phyloP scores from a whole-genome alignment of 2,797 vertebrate species.

The Mallotus villosus region DNA sequence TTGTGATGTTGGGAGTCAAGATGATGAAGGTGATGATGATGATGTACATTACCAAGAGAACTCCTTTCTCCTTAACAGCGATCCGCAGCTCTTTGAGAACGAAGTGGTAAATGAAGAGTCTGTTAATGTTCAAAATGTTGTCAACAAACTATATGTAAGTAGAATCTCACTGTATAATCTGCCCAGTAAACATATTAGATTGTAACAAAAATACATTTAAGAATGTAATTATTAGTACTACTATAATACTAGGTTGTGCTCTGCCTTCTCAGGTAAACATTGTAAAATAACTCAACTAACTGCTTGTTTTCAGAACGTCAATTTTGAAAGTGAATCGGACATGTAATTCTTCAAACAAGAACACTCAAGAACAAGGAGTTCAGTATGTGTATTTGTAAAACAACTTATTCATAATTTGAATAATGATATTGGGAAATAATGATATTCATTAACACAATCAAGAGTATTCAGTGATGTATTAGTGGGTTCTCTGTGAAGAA shows the following conservation, averaged over 20 bases:
- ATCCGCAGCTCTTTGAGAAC: neutral
- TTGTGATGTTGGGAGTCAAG: neutral
- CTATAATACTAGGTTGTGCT: neutral
- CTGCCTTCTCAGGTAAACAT: constrained; percentile 3
- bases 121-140: constrained; percentile 34
- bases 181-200: neutral
- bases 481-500: constrained; percentile 1
- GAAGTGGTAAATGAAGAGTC: constrained; percentile 19
- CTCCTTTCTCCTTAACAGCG: constrained; percentile 15
- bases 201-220: neutral
- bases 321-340: constrained; percentile 23
- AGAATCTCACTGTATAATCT: neutral
- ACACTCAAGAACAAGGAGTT: neutral
- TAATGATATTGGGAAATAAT: neutral
- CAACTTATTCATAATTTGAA: neutral
- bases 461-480: neutral
- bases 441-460: neutral
- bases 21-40: neutral
- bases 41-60: neutral
- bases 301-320: constrained; percentile 37
- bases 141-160: constrained; percentile 52
- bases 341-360: constrained; percentile 13
- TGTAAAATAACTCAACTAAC: too few relatives aligned
- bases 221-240: neutral
- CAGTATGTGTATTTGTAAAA: neutral